Percentiles rank a stretch among this genome's conserved stretches.
These are phyloP conservation scores for Ichneumoninae sp. DNA, from an alignment of 2,888 invertebrate genomes.

Conservation along the genomic window DNA sequence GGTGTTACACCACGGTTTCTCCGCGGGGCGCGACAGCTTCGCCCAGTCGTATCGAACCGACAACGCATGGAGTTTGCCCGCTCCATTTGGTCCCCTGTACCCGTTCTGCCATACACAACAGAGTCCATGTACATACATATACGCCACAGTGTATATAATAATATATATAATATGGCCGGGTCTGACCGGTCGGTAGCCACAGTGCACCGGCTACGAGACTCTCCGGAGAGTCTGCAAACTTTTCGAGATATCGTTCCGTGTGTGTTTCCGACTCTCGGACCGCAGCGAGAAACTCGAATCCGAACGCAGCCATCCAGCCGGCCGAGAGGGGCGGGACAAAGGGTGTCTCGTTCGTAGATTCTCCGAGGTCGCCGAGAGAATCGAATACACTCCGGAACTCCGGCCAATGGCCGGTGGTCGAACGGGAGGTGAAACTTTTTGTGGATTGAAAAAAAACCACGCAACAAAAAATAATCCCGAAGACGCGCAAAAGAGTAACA, in stretches of 20 bases:
- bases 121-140: neutral
- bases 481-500: constrained; percentile 8
- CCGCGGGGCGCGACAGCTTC: neutral
- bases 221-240: constrained; percentile 41
- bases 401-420: constrained; percentile 1
- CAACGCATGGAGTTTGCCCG: constrained; percentile 14
- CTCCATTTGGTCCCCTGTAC: constrained; percentile 24
- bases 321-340: constrained; percentile 8
- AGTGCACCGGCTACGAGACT: constrained; percentile 27
- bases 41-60: constrained; percentile 27
- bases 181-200: constrained; percentile 32
- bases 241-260: constrained; percentile 43
- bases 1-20: constrained; percentile 12
- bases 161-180: neutral
- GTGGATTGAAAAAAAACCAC: neutral
- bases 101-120: neutral
- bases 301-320: constrained; percentile 12
- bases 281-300: constrained; percentile 28
- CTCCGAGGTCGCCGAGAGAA: constrained; percentile 23
- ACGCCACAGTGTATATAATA: neutral
- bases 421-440: constrained; percentile 30
- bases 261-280: constrained; percentile 38
- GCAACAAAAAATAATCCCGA: constrained; percentile 32
- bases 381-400: constrained; percentile 30
- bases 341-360: constrained; percentile 10